These are phyloP conservation scores for Hemistola chrysoprasaria DNA, from an alignment of 2,888 invertebrate species.

Conservation along the genomic window DNA sequence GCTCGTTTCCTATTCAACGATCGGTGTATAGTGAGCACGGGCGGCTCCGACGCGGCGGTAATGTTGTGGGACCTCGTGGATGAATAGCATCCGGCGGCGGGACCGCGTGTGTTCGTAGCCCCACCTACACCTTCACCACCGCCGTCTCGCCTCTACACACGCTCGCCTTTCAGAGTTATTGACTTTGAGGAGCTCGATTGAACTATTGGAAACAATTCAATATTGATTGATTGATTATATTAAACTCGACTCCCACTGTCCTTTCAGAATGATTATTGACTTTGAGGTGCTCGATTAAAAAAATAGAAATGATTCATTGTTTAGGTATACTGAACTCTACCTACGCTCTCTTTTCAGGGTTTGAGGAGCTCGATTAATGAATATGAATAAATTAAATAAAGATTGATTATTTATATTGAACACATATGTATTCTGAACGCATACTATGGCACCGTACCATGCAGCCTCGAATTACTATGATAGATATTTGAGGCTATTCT, in stretches of 20 bases:
- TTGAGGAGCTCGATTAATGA: no score
- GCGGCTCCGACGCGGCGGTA: conserved; percentile 93
- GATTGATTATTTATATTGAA: no score
- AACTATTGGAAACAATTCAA: conserved; percentile 26
- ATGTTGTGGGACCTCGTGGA: conserved; percentile 95
- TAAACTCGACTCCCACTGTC: no score
- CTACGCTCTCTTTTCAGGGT: no score
- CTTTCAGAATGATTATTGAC: not conserved
- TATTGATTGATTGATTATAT: no score
- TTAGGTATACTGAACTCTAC: no score
- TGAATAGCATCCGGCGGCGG: conserved; percentile 83
- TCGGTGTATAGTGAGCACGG: conserved; percentile 91
- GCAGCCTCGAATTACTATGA: no score
- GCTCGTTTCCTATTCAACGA: conserved; percentile 94
- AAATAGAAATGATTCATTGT: no score
- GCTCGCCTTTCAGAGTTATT: conserved; percentile 62
- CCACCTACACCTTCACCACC: conserved; percentile 70
- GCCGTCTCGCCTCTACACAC: conserved; percentile 30
- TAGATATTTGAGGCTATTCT: no score
- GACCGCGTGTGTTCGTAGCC: conserved; percentile 56
- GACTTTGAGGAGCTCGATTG: conserved; percentile 72
- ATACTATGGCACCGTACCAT: no score
- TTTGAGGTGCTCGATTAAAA: not conserved
- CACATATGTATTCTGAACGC: no score
- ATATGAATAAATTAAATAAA: no score